Percentiles rank a stretch among this genome's conserved stretches.
Evolutionary conservation across 2,888 invertebrate species (phyloP).

Genomic region (Morinoia aosen): DNA sequence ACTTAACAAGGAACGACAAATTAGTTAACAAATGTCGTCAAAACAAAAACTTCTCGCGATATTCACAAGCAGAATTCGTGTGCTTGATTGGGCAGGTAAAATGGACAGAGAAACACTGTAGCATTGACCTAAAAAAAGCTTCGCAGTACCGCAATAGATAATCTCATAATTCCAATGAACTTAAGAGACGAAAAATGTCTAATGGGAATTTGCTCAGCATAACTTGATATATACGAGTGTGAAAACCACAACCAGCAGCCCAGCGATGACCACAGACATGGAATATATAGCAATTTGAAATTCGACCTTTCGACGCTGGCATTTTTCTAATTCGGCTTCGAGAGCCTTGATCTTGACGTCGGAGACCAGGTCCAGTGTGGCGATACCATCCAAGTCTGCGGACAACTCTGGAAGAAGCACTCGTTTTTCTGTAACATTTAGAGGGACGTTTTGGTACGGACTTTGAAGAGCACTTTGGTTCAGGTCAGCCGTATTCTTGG

Average conservation of each 20-base stretch:
- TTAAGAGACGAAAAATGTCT: background rate
- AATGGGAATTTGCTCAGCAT: background rate
- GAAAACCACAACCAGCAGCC: background rate
- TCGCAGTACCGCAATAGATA: background rate
- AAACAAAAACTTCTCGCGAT: background rate
- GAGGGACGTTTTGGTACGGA: background rate
- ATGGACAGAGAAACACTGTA: background rate
- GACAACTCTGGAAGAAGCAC: too few species aligned
- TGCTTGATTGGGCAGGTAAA: background rate
- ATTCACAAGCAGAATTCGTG: background rate
- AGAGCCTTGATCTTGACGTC: too few species aligned
- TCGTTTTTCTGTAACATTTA: too few species aligned
- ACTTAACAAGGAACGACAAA: background rate
- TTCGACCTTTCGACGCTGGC: background rate
- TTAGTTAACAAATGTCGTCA: background rate
- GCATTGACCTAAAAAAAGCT: background rate
- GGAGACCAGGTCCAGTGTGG: too few species aligned
- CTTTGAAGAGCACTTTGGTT: background rate
- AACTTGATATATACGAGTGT: background rate
- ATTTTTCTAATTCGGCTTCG: background rate
- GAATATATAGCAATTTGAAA: background rate
- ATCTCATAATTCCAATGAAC: too few species aligned
- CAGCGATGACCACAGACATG: background rate
- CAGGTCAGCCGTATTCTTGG: background rate
- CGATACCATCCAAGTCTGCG: too few species aligned